Evolutionary conservation across 2,888 invertebrate genomes (phyloP), one percentile per base, ranked within the genome.

Genomic region (Trichogramma evanescens): DNA sequence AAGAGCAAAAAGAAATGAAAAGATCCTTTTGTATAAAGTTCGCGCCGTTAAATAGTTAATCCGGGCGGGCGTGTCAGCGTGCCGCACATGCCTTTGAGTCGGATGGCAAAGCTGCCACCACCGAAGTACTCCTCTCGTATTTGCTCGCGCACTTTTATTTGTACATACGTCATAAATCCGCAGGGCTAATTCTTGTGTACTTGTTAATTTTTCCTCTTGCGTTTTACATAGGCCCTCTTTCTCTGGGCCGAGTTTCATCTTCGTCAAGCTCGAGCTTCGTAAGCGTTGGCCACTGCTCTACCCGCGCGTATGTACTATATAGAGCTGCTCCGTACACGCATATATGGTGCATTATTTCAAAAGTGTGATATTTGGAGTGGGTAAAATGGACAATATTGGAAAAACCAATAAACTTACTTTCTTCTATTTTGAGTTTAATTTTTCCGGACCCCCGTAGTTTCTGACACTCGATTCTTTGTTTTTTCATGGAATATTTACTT

Each of bases 41-140:
- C 42, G 51, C 10, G 38, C 48, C 49, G 49, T 54, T 62, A 59
- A 62, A 62, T 62, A 59, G 62, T 59, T 62, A 59, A 62, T 62
- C 53, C 50, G 40, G 50, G 40, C 44, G n/a, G 48, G 41, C 45
- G 40, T 45, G 39, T 46, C 10, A 50, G 9, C 10, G 9, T 45
- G 9, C 41, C 52, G 10, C 50, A n/a, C 50, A 13, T 39, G 43
- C 9, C 6, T 55, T 50, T 45, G 50, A 55, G 45, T 50, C 46
- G 52, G n/a, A 52, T 53, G 49, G 49, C 58, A 58, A 59, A 57
- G 59, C 54, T 62, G 56, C 48, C 53, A 26, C 6, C 48, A 48
- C 45, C 43, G 13, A 40, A 5, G 48, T 9, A 10, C 48, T 6
- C 6, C 7, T 46, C 40, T 26, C 38, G 41, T 6, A 7, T 8